These are phyloP conservation scores for Macaca mulatta DNA, from an alignment of 2,113 vertebrate genomes.

Conservation along the genomic window DNA sequence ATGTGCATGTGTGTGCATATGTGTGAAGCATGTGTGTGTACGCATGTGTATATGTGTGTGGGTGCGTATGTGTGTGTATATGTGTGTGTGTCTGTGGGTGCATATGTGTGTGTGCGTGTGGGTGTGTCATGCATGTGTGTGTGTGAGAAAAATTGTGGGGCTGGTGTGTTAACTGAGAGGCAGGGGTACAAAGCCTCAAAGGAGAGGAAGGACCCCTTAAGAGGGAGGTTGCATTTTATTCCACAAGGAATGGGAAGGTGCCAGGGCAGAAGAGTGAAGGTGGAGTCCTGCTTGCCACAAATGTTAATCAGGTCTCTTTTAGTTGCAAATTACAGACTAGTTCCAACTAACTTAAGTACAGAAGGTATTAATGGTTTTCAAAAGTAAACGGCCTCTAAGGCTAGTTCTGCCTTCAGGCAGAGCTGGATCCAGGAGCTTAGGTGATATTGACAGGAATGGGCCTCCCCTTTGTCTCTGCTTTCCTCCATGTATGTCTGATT, in stretches of 20 bases:
- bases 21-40: no score
- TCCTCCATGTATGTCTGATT: background rate
- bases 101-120: background rate
- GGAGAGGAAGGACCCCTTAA: background rate
- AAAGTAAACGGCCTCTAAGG: background rate
- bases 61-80: background rate
- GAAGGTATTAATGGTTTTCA: background rate
- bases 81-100: background rate
- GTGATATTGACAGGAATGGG: background rate
- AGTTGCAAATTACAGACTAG: background rate
- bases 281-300: background rate
- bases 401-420: background rate
- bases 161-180: background rate
- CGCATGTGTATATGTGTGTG: rapidly evolving
- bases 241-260: background rate
- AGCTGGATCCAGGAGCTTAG: background rate
- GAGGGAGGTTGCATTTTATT: background rate
- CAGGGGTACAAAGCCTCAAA: background rate
- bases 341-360: background rate
- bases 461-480: background rate
- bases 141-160: background rate
- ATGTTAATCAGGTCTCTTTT: background rate
- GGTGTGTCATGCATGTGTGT: background rate
- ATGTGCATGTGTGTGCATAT: no score
- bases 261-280: background rate